A percentile compares a stretch with the other conserved stretches of the same genome.
phyloP scores from a whole-genome alignment of 2,113 vertebrate genomes.

The Thalassarche chlororhynchos region DNA sequence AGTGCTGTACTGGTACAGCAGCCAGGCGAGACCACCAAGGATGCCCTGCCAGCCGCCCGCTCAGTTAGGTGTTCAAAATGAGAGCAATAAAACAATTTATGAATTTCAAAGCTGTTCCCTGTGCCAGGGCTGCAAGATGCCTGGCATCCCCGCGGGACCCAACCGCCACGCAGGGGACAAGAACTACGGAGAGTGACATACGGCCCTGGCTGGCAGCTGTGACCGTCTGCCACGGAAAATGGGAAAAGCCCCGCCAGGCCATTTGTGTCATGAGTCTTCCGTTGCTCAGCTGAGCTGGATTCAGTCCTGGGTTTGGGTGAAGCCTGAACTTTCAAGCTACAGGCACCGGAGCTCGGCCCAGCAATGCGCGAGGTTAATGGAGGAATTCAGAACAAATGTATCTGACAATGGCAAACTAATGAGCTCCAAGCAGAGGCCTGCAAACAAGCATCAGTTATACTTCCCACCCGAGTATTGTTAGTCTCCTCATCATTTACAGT shows the following conservation, averaged over 20 bases:
- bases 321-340: neutral
- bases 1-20: neutral
- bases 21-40: neutral
- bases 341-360: neutral
- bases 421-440: neutral
- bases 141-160: neutral
- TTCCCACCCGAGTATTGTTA: neutral
- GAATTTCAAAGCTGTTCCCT: neutral
- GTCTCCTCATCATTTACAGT: neutral
- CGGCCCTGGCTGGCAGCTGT: neutral
- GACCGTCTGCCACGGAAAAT: neutral
- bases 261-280: neutral
- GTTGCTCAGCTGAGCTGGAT: neutral
- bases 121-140: neutral
- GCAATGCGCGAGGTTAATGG: accelerated
- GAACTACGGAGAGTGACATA: neutral
- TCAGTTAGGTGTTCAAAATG: neutral
- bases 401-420: neutral
- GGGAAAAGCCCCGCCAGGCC: neutral
- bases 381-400: neutral
- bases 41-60: neutral
- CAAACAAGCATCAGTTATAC: neutral
- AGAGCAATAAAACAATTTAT: neutral
- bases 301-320: neutral
- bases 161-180: neutral